phyloP scores from a whole-genome alignment of 2,797 vertebrate species.

The Hyperoplus lanceolatus region DNA sequence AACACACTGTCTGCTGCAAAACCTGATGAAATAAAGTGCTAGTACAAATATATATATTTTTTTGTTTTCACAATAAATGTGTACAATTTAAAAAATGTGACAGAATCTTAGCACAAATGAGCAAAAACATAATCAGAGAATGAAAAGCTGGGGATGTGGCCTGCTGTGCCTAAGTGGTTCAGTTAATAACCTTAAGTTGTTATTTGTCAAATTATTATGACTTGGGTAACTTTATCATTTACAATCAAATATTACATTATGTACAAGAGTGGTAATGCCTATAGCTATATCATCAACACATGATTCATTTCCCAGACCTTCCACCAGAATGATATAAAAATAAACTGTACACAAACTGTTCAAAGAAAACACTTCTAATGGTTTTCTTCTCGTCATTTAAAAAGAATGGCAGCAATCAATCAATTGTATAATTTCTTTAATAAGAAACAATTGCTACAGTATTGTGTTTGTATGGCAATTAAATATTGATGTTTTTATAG shows the following conservation, averaged over 20 bases:
- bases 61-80: slow-evolving; percentile 77
- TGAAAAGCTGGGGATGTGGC: slow-evolving; percentile 68
- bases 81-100: slow-evolving; percentile 65
- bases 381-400: slow-evolving; percentile 86
- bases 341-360: slow-evolving; percentile 93
- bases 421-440: slow-evolving; percentile 86
- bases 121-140: slow-evolving; percentile 58
- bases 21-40: slow-evolving; percentile 89
- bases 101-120: slow-evolving; percentile 46
- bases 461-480: slow-evolving; percentile 92
- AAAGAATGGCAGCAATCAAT: slow-evolving; percentile 90
- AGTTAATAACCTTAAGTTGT: slow-evolving; percentile 80
- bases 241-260: slow-evolving; percentile 91
- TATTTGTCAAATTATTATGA: slow-evolving; percentile 78
- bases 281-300: slow-evolving; percentile 85
- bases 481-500: slow-evolving; percentile 86
- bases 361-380: slow-evolving; percentile 86
- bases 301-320: slow-evolving; percentile 85
- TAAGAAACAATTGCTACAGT: slow-evolving; percentile 92
- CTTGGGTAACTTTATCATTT: slow-evolving; percentile 86
- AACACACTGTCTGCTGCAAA: slow-evolving; percentile 71
- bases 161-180: slow-evolving; percentile 78
- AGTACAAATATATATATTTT: slow-evolving; percentile 76
- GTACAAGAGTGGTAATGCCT: slow-evolving; percentile 87
- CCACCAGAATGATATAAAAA: slow-evolving; percentile 91